These are phyloP conservation scores for Tapirus terrestris DNA, from an alignment of 2,113 vertebrate genomes.

Conservation along the genomic window DNA sequence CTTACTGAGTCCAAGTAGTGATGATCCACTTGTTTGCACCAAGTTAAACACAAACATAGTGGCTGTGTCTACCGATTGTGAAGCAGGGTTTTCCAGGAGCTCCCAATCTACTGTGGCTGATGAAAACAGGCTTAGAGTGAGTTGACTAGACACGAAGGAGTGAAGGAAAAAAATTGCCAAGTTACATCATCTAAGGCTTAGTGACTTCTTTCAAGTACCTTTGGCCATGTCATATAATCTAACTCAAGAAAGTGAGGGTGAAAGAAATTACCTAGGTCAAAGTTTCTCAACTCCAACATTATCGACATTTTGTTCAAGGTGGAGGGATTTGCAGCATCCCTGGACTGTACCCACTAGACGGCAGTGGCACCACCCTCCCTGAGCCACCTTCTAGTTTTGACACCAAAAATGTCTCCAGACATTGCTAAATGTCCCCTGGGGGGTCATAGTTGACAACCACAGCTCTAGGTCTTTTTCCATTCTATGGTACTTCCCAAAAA, in stretches of 20 bases:
- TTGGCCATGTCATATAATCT: background rate
- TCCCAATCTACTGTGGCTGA: background rate
- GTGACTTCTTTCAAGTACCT: background rate
- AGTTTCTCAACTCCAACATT: background rate
- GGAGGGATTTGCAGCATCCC: background rate
- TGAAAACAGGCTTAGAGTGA: background rate
- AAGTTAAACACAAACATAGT: background rate
- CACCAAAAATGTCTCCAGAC: background rate
- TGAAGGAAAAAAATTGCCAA: background rate
- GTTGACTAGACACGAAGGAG: background rate
- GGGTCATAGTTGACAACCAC: background rate
- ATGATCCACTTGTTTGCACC: background rate
- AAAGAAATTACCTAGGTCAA: background rate
- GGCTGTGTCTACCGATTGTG: background rate
- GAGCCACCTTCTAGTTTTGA: background rate
- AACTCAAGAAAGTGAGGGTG: background rate
- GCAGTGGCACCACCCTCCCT: rapidly evolving
- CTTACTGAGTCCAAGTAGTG: background rate
- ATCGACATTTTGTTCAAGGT: background rate
- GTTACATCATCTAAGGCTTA: background rate
- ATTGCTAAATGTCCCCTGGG: background rate
- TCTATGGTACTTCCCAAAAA: background rate
- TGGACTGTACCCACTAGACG: background rate
- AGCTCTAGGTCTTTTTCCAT: background rate
- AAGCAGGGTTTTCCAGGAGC: background rate